Evolutionary conservation across 2,113 vertebrate species (phyloP), one percentile per base, ranked within the genome.

Genomic region (Onychostruthus taczanowskii): DNA sequence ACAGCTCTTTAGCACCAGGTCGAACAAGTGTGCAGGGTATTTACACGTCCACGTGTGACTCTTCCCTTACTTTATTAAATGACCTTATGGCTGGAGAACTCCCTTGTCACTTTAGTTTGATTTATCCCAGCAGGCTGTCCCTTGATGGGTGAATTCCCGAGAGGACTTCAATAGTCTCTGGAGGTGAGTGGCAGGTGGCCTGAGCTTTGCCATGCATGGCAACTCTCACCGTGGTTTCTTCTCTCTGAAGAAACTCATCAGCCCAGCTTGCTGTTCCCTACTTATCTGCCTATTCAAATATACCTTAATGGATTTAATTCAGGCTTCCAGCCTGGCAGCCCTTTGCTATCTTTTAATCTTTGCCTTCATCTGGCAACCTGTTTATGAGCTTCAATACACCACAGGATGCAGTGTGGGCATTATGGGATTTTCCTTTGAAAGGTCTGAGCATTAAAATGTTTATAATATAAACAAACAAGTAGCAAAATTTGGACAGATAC

Each of bases 301-400:
- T 39, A 84, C 82, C 90, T 95, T 91, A 88, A 96, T 90, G 84
- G 84, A 74, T 93, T 90, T 96, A 95, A 95, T 95, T 96, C 84
- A 78, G 83, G 41, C 74, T 94, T 94, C 72, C 58, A 91, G 56
- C 88, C 67, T 96, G 69, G 79, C 56, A 90, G 24, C 56, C 41
- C 59, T 84, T 89, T 91, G 61, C 88, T 93, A 62, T 39, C 64
- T 96, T 94, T 85, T 93, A 94, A 91, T 95, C 91, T 87, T 79
- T 59, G 49, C 55, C 84, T 93, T 90, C 75, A 90, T 86, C 88
- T 95, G 80, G 35, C 35, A 76, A 59, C 75, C 68, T 88, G 77
- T 95, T 95, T 96, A 63, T 47, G 24, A 66, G 52, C 72, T 56
- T 95, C 41, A 35, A 1, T 79, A 44, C 11, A n/a, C 33, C 62